Base-by-base conservation (phyloP, 2,888 invertebrate species). In the Torymus tubicola region DNA sequence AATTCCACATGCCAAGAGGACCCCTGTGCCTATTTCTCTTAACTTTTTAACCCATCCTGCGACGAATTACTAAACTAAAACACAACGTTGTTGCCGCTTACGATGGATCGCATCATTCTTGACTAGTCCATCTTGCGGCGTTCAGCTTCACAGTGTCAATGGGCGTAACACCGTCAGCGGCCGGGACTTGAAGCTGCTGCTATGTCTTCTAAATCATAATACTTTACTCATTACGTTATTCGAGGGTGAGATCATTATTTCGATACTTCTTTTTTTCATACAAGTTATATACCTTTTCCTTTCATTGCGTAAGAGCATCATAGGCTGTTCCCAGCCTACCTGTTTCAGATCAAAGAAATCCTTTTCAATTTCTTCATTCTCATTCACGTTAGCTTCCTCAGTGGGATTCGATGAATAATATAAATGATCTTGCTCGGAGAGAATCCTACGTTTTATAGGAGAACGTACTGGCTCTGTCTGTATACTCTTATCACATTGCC, bases 401-500 rank as follows among this genome's bases (percentile, higher is more conserved):
- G 76, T 70, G 73, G 72, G 78, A 52, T 84, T 72, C 67, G 81
- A 63, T 69, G 79, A 73, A 64, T 87, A 88, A 85, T 86, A 89
- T 87, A 88, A 85, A 77, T 87, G 85, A 86, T 90, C 89, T 83
- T 88, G 86, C 74, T 90, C 89, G 72, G 89, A 89, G 78, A 90
- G 84, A 82, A 90, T 90, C 81, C 89, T 86, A 67, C 90, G 89
- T 83, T 90, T 90, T 57, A 89, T 85, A 74, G 90, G 90, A 67
- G 90, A 90, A 80, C 90, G 85, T 72, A 88, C 80, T 53, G 90
- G 90, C 82, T 90, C 90, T 57, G 90, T 90, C 86, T 90, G 90
- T 70, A 90, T 87, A 86, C 92, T 92, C 81, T 92, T 91, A 78
- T 92, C 92, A 86, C 92, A 92, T 78, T 90, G 92, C 81, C 92